Evolutionary conservation across 2,797 vertebrate species (phyloP), one percentile per base, ranked within the genome.

Genomic region (Hypotaenidia philippensis): DNA sequence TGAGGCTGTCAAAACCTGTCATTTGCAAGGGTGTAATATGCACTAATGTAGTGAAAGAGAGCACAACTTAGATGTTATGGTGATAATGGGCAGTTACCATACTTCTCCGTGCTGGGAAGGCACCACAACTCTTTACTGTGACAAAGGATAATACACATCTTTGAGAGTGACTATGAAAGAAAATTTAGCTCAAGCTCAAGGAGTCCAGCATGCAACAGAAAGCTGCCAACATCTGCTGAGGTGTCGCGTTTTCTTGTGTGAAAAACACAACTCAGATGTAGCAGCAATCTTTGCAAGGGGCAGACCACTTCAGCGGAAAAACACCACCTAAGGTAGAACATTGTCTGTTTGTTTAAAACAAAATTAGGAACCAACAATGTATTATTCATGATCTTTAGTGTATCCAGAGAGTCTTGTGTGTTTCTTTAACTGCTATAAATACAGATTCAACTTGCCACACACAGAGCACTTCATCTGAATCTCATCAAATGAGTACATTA

Each of bases 401-500:
- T 79, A 96, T 87, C 60, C 76, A 97, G 81, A 85, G 78, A 26
- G 22, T 56, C 72, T 93, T 90, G 64, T 65, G 74, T 94, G 76
- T 96, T 95, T 91, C 89, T 95, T 79, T 87, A 93, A 82, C 80
- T 80, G 87, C 60, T 95, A 79, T 96, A 97, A 95, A 83, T 94
- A 93, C 59, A 91, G 71, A 88, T 82, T 52, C 49, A 70, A 59
- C 74, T 96, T 94, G 86, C 94, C 96, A 96, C 96, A 95, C 97
- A 96, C 94, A 95, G 76, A 96, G 89, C n/a, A 49, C 50, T 64
- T 96, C 68, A 89, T 95, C 87, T 96, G 96, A 95, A 92, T 95
- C 91, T 89, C 3, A 6, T 94, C 84, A 89, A 87, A 95, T 95
- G 38, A 89, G 31, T 90, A 77, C 32, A 57, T 92, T 96, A 95